Conservation (phyloP, 1,140 invertebrate species). For the Lasioglossum baleicum region DNA sequence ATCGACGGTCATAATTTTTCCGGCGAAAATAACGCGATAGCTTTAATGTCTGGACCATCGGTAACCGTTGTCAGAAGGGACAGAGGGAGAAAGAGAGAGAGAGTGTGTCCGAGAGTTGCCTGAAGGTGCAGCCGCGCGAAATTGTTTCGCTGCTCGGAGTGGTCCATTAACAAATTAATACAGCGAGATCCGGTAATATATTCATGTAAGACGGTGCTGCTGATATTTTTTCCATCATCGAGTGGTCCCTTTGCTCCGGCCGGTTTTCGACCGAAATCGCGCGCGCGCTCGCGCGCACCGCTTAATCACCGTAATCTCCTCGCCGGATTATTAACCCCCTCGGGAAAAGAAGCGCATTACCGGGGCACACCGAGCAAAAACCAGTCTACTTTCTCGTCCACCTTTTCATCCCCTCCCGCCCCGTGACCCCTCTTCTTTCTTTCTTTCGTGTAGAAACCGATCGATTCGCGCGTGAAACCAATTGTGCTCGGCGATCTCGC, state of each 20-base stretch:
- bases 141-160: neutral
- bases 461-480: slow-evolving; percentile 23
- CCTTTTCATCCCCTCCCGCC: slow-evolving; percentile 8
- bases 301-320: slow-evolving; percentile 42
- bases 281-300: neutral
- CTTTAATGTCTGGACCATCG: neutral
- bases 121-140: slow-evolving; percentile 4
- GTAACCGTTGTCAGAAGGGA: neutral
- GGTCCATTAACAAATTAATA: slow-evolving; percentile 42
- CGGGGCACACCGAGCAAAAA: slow-evolving; percentile 7
- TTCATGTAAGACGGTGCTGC: slow-evolving; percentile 6
- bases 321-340: slow-evolving; percentile 52
- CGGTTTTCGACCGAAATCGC: slow-evolving; percentile 33
- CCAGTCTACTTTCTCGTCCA: slow-evolving; percentile 43
- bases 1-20: no score
- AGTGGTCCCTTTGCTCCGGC: slow-evolving; percentile 27
- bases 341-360: slow-evolving; percentile 38
- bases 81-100: neutral
- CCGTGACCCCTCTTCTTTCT: no score
- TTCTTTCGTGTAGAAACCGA: slow-evolving; percentile 3
- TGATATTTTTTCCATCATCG: slow-evolving; percentile 34
- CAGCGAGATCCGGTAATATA: slow-evolving; percentile 39
- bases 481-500: slow-evolving; percentile 8
- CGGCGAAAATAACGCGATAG: no score
- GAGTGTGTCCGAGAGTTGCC: neutral